Evolutionary conservation across 2,797 vertebrate species (phyloP).

Genomic region (Ptychadena robeensis): DNA sequence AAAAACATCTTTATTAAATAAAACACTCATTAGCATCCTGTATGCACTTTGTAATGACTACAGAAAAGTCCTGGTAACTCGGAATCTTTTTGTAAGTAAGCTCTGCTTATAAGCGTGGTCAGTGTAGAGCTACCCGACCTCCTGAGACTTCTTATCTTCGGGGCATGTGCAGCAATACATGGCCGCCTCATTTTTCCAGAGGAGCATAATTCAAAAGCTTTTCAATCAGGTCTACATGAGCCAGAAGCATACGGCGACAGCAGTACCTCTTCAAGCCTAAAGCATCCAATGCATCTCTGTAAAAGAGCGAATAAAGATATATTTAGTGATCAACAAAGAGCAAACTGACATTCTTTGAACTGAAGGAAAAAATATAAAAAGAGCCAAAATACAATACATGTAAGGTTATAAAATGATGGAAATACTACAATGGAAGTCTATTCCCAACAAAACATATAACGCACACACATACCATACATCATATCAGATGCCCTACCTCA

Average conservation of each 20-base stretch:
- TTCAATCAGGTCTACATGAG: slow-evolving; percentile 97
- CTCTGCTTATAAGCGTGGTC: background rate
- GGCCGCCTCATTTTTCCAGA: slow-evolving; percentile 84
- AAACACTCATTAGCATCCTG: background rate
- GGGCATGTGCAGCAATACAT: background rate
- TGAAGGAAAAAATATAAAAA: background rate
- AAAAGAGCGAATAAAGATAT: background rate
- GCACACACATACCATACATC: too few species aligned
- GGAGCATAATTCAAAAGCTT: slow-evolving; percentile 96
- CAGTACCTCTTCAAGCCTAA: slow-evolving; percentile 94
- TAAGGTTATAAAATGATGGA: background rate
- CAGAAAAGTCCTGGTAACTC: background rate
- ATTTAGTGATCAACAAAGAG: background rate
- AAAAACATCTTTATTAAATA: slow-evolving; percentile 31
- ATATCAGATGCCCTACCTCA: too few species aligned
- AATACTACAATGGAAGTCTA: background rate
- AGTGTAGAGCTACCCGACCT: background rate
- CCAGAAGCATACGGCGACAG: slow-evolving; percentile 94
- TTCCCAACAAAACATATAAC: too few species aligned
- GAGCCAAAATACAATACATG: background rate
- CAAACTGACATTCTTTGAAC: background rate
- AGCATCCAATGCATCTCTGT: slow-evolving; percentile 94
- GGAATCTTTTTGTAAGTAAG: background rate
- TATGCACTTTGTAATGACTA: background rate
- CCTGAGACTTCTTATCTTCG: background rate